Evolutionary conservation across 2,888 invertebrate genomes (phyloP).

Genomic region (Morpho helenor): DNA sequence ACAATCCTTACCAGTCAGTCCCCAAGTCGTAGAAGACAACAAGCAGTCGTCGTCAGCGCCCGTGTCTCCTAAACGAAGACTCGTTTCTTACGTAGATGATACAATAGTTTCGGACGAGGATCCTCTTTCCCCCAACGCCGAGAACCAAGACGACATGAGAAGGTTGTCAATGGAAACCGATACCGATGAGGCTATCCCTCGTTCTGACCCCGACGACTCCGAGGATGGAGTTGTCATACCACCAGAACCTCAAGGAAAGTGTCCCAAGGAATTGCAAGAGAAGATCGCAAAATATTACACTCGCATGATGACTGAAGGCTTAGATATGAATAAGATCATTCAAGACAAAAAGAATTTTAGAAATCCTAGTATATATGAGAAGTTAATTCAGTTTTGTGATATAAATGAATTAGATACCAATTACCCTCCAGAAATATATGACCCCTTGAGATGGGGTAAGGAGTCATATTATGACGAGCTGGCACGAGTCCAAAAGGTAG

Average conservation of each 20-base stretch:
- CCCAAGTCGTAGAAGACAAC: constrained; percentile 44
- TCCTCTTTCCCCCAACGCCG: constrained; percentile 58
- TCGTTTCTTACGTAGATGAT: constrained; percentile 87
- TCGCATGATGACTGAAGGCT: constrained; percentile 86
- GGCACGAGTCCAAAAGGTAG: constrained; percentile 91
- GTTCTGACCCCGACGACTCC: constrained; percentile 64
- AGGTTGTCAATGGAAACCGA: constrained; percentile 71
- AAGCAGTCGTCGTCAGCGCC: constrained; percentile 63
- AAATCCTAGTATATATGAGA: constrained; percentile 99
- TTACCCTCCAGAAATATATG: constrained; percentile 95
- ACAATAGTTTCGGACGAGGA: constrained; percentile 88
- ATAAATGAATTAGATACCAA: constrained; percentile 98
- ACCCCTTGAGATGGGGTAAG: constrained; percentile 94
- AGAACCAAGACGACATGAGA: constrained; percentile 72
- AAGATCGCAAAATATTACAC: constrained; percentile 88
- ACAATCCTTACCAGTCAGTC: constrained; percentile 58
- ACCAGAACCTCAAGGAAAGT: constrained; percentile 89
- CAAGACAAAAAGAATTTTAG: constrained; percentile 95
- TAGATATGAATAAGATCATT: constrained; percentile 94
- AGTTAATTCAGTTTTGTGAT: constrained; percentile 94
- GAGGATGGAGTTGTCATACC: constrained; percentile 85
- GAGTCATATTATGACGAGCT: constrained; percentile 97
- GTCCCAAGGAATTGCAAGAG: constrained; percentile 89
- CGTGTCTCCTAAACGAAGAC: constrained; percentile 67
- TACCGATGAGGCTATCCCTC: constrained; percentile 62